These are phyloP conservation scores for Porites divaricata DNA, from an alignment of 92 coral and sea anemone genomes.

Conservation along the genomic window DNA sequence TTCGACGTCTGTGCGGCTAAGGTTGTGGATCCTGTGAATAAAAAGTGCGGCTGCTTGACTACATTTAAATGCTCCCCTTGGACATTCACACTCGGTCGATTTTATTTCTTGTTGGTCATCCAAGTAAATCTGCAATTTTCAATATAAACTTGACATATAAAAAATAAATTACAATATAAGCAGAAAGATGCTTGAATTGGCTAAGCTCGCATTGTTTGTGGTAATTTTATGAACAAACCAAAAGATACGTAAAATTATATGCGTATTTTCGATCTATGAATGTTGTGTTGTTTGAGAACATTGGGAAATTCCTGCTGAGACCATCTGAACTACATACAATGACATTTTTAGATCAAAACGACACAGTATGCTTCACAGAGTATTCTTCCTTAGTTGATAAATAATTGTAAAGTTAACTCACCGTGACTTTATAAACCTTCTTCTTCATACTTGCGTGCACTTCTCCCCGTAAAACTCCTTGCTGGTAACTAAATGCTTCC, in stretches of 20 bases:
- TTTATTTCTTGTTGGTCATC: slow-evolving; percentile 28
- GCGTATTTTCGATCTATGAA: background rate
- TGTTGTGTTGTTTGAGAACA: background rate
- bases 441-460: background rate
- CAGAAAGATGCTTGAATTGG: slow-evolving; percentile 9
- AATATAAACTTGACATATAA: no score
- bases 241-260: slow-evolving; percentile 1
- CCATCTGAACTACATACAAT: slow-evolving; percentile 5
- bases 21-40: slow-evolving; percentile 51
- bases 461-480: no score
- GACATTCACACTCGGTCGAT: slow-evolving; percentile 54
- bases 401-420: no score
- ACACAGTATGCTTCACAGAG: no score
- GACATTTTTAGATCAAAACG: no score
- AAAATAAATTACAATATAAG: background rate
- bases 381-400: no score
- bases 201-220: slow-evolving; percentile 4
- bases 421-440: no score
- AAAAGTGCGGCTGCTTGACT: slow-evolving; percentile 59
- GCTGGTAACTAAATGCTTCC: no score
- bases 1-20: slow-evolving; percentile 55
- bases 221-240: slow-evolving; percentile 7
- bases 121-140: slow-evolving; percentile 36
- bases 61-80: slow-evolving; percentile 45
- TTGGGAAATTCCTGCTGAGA: background rate